A percentile compares a stretch with the other conserved stretches of the same genome.
Evolutionary conservation across 2,888 invertebrate species (phyloP).

Genomic region (Uropetala carovei): DNA sequence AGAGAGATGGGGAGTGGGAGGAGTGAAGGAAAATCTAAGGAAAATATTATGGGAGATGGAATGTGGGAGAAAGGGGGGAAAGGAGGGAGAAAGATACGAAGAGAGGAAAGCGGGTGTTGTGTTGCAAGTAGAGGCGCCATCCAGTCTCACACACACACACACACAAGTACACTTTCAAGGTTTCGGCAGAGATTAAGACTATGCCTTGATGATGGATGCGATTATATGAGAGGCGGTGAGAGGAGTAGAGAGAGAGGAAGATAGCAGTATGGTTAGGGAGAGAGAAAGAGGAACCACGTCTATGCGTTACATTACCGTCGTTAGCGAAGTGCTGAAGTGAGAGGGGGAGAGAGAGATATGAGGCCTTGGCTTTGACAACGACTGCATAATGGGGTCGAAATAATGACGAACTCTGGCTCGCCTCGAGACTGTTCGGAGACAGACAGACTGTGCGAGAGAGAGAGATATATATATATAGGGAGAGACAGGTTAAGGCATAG

Average conservation of each 20-base stretch:
- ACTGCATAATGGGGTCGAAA: conserved; percentile 59
- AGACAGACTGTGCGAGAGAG: conserved; percentile 20
- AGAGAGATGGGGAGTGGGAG: neutral
- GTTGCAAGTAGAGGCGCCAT: neutral
- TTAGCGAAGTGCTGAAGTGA: conserved; percentile 51
- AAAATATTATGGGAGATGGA: neutral
- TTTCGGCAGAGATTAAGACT: conserved; percentile 54
- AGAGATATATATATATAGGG: conserved; percentile 23
- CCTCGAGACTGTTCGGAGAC: conserved; percentile 53
- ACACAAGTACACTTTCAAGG: neutral
- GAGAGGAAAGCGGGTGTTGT: neutral
- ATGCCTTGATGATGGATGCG: conserved; percentile 36
- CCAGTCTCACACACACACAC: neutral
- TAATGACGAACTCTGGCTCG: conserved; percentile 63
- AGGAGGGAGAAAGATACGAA: neutral
- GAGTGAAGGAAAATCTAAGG: neutral
- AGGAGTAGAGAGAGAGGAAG: neutral
- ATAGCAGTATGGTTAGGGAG: neutral
- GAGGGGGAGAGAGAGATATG: conserved; percentile 1
- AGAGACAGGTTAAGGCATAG: conserved; percentile 8
- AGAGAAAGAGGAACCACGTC: conserved; percentile 6
- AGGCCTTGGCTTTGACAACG: conserved; percentile 58
- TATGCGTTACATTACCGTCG: conserved; percentile 64
- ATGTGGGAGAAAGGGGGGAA: neutral
- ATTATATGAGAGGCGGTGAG: conserved; percentile 26